Conservation (phyloP, 92 coral and sea anemone species). For the Phymanthus crucifer region DNA sequence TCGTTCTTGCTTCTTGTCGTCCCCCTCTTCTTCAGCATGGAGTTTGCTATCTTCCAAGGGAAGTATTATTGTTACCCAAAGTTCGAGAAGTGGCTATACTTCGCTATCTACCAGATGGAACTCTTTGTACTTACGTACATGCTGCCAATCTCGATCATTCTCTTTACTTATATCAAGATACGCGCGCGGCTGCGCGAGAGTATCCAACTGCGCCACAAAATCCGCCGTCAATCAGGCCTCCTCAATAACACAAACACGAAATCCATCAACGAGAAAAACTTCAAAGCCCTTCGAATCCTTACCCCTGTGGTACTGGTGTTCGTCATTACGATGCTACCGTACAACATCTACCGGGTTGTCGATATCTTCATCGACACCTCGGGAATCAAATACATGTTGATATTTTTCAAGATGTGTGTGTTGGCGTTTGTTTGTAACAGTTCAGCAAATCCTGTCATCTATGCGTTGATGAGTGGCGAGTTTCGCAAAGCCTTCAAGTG, state of each 20-base stretch:
- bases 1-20: slow-evolving; percentile 70
- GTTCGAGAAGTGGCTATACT: slow-evolving; percentile 51
- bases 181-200: slow-evolving; percentile 78
- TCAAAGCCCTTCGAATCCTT: slow-evolving; percentile 65
- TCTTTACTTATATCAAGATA: slow-evolving; percentile 73
- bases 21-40: slow-evolving; percentile 76
- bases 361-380: slow-evolving; percentile 66
- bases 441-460: slow-evolving; percentile 91
- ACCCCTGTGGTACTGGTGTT: slow-evolving; percentile 79
- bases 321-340: slow-evolving; percentile 75
- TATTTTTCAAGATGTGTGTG: slow-evolving; percentile 73
- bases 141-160: slow-evolving; percentile 61
- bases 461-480: slow-evolving; percentile 82
- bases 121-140: slow-evolving; percentile 61
- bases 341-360: slow-evolving; percentile 66
- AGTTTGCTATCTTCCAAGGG: slow-evolving; percentile 38
- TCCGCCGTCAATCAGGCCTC: slow-evolving; percentile 66
- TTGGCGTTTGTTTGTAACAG: slow-evolving; percentile 81
- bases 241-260: slow-evolving; percentile 15
- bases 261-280: slow-evolving; percentile 54
- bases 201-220: slow-evolving; percentile 59
- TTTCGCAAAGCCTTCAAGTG: slow-evolving; percentile 83
- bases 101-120: slow-evolving; percentile 67
- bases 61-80: slow-evolving; percentile 53
- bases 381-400: slow-evolving; percentile 56